phyloP scores from a whole-genome alignment of 2,797 vertebrate species.

The Periophthalmus magnuspinnatus region DNA sequence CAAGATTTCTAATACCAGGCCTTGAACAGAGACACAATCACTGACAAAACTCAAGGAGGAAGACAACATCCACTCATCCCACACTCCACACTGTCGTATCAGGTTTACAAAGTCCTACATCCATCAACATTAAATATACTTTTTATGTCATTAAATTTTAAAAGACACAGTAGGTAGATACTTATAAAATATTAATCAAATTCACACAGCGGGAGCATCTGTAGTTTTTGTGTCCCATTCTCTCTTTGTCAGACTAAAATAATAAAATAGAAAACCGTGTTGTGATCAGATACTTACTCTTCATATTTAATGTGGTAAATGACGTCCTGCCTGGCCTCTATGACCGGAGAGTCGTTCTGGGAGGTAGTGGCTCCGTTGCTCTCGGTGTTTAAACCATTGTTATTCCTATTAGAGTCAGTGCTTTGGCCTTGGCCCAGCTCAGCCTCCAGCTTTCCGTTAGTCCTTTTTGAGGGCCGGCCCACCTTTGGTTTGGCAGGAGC shows the following conservation, averaged over 20 bases:
- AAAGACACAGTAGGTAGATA: no score
- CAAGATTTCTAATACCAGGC: conserved; percentile 14
- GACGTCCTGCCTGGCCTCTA: conserved; percentile 79
- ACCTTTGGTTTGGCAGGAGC: conserved; percentile 83
- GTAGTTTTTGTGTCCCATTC: background rate
- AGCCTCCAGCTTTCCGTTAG: conserved; percentile 86
- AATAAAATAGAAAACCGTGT: background rate
- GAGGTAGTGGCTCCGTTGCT: conserved; percentile 88
- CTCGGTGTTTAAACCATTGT: conserved; percentile 82
- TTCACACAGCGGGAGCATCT: background rate
- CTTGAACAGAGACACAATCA: no score
- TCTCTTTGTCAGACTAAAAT: background rate
- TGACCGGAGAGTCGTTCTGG: conserved; percentile 81
- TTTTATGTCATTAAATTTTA: no score
- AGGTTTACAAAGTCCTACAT: conserved; percentile 42
- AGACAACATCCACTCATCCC: conserved; percentile 65
- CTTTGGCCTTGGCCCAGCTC: conserved; percentile 67
- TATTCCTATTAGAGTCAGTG: conserved; percentile 85
- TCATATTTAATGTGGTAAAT: conserved; percentile 98
- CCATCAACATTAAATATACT: background rate
- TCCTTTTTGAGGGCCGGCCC: conserved; percentile 88
- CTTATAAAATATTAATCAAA: background rate
- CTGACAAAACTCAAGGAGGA: conserved; percentile 18
- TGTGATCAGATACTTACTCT: conserved; percentile 86
- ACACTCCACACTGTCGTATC: conserved; percentile 70